Conservation (phyloP, 2,888 invertebrate genomes). For the Epistrophella euchroma region DNA sequence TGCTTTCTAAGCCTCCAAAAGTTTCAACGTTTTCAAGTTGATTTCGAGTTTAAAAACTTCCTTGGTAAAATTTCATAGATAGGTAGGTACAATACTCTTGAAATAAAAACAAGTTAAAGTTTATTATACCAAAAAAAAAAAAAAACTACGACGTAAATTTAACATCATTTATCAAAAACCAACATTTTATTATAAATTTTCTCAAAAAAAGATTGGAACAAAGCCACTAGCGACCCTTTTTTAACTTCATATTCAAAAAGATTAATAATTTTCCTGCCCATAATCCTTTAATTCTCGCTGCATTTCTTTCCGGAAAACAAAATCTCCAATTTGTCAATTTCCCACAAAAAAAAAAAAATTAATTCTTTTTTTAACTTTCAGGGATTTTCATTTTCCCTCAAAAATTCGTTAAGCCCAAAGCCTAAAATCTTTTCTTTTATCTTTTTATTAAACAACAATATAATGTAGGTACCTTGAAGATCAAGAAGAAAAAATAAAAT, state of each 20-base stretch:
- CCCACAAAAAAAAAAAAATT: conserved; percentile 44
- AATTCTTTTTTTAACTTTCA: conserved; percentile 30
- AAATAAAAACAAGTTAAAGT: no score
- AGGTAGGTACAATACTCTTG: no score
- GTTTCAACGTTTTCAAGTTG: no score
- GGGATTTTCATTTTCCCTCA: conserved; percentile 40
- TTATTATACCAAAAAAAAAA: no score
- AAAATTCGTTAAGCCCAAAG: conserved; percentile 37
- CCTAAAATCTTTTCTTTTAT: conserved; percentile 45
- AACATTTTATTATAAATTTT: background rate
- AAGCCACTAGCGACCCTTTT: background rate
- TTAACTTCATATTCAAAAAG: background rate
- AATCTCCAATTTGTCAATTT: conserved; percentile 71
- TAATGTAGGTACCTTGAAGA: no score
- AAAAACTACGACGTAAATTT: conserved; percentile 16
- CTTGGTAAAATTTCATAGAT: no score
- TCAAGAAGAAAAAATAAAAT: conserved; percentile 17
- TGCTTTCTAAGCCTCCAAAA: no score
- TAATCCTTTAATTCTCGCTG: conserved; percentile 27
- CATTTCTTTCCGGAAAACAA: conserved; percentile 25
- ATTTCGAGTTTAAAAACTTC: no score
- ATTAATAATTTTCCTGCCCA: conserved; percentile 27
- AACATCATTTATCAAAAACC: background rate
- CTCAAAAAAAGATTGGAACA: background rate
- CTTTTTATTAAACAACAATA: conserved; percentile 20